phyloP scores from a whole-genome alignment of 2,888 invertebrate species.

The Aspidapion aeneum region DNA sequence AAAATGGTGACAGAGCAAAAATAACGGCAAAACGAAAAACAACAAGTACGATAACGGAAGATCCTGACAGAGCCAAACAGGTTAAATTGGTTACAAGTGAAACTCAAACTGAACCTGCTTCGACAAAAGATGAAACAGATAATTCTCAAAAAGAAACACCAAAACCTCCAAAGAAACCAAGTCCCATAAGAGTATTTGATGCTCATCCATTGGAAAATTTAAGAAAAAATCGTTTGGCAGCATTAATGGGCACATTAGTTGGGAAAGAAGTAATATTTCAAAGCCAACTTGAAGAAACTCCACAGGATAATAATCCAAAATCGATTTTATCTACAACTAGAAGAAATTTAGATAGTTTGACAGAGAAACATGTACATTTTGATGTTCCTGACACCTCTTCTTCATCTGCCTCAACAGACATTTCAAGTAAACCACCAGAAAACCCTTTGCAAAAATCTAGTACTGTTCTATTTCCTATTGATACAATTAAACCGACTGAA shows the following conservation, averaged over 20 bases:
- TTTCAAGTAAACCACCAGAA: constrained; percentile 6
- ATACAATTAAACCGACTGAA: neutral
- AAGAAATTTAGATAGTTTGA: neutral
- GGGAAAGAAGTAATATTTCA: constrained; percentile 46
- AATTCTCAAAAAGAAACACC: constrained; percentile 13
- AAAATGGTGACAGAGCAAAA: neutral
- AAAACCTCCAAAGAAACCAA: constrained; percentile 14
- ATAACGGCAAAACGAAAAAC: constrained; percentile 29
- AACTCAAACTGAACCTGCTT: constrained; percentile 37
- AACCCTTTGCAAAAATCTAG: constrained; percentile 11
- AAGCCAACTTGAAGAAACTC: constrained; percentile 5
- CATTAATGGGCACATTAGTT: constrained; percentile 41
- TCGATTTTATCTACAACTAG: constrained; percentile 35
- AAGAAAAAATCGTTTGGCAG: constrained; percentile 41
- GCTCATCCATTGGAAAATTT: constrained; percentile 40
- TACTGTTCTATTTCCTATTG: neutral
- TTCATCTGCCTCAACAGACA: constrained; percentile 14
- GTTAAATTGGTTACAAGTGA: constrained; percentile 37
- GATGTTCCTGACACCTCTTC: constrained; percentile 30
- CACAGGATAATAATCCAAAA: constrained; percentile 27
- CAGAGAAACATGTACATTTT: constrained; percentile 40
- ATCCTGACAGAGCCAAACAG: constrained; percentile 29
- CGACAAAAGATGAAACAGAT: constrained; percentile 13
- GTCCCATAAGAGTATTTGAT: constrained; percentile 36
- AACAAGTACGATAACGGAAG: constrained; percentile 32